Conservation (phyloP, 2,888 invertebrate species). For the Odiellus spinosus region DNA sequence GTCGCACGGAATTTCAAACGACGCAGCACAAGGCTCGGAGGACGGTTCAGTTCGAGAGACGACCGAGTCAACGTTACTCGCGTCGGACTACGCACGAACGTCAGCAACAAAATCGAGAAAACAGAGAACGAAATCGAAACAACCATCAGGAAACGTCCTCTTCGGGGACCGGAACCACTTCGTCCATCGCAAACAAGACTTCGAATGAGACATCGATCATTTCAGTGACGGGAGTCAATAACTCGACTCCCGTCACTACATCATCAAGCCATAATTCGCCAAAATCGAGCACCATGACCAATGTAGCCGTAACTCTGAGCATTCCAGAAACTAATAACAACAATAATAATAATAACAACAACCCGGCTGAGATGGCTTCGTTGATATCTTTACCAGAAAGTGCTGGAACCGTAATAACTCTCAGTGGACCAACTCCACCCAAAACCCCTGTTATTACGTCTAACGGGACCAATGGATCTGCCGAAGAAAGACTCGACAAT, state of each 20-base stretch:
- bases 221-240: too few relatives aligned
- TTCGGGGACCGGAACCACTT: too few relatives aligned
- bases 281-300: too few relatives aligned
- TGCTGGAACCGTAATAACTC: neutral
- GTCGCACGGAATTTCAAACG: constrained; percentile 95
- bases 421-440: neutral
- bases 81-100: constrained; percentile 70
- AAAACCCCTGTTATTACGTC: neutral
- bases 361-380: constrained; percentile 10
- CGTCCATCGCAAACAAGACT: too few relatives aligned
- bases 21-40: constrained; percentile 78
- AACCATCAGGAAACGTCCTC: constrained; percentile 6
- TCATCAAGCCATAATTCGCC: too few relatives aligned
- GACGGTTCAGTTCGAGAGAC: constrained; percentile 87
- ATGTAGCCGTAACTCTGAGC: neutral
- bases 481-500: constrained; percentile 49
- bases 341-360: constrained; percentile 7
- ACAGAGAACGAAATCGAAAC: too few relatives aligned
- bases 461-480: constrained; percentile 17
- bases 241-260: too few relatives aligned
- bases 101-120: constrained; percentile 1
- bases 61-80: constrained; percentile 92
- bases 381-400: constrained; percentile 23
- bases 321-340: constrained; percentile 2
- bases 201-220: too few relatives aligned